Base-by-base conservation (phyloP, 2,113 vertebrate genomes). In the Corynorhinus townsendii region DNA sequence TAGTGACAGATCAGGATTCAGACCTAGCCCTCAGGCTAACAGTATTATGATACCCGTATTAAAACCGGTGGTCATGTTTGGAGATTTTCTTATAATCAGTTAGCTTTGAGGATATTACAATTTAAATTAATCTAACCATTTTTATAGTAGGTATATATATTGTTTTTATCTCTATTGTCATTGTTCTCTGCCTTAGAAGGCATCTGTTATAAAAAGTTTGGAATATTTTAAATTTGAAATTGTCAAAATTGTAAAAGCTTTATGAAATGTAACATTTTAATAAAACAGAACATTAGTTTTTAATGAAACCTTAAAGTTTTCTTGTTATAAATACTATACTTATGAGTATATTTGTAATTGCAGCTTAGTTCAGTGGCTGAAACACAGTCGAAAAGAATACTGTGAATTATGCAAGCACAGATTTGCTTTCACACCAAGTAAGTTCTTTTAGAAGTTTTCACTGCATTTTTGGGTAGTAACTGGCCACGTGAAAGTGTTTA, bases 321-420 rank as follows among this genome's bases (percentile, higher is more conserved):
- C 59, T 84, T 91, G 26, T 80, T 90, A 43, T 80, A 38, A 96
- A 82, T 38, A 62, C 11, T 82, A 7, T 82, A 43, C 47, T 95
- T 90, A 93, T 19, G 59, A 92, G 69, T 94, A 40, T 96, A 8
- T 97, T 96, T 97, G 43, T 97, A 71, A 96, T 98, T 98, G 73
- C 99, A 99, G 99, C 98, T 99, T 99, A 99, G 99, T 99, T 98
- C 99, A 99, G 96, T 99, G 99, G 99, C 99, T 99, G 98, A 99
- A 99, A 98, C 99, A 99, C 98, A 99, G 99, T 99, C 99, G 99
- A 98, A 99, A 99, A 98, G 99, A 99, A 98, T 99, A 99, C 98
- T 99, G 99, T 98, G 99, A 99, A 99, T 98, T 99, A 98, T 99
- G 99, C 99, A 99, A 99, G 98, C 99, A 99, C 99, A 99, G 99